These are phyloP conservation scores for Sturnira hondurensis DNA, from an alignment of 2,113 vertebrate genomes.

Conservation along the genomic window DNA sequence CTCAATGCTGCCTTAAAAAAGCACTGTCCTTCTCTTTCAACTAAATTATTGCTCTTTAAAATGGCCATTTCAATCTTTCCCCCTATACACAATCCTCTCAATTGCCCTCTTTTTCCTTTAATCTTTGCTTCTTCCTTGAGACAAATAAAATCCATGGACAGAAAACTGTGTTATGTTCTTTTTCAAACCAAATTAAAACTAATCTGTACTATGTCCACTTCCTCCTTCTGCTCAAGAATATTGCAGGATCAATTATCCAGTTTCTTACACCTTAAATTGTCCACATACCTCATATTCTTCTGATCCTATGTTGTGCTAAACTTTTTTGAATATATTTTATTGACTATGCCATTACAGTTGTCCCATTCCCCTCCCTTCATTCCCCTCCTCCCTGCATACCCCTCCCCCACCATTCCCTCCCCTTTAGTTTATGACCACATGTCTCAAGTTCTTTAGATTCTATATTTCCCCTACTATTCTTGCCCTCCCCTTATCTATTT, in stretches of 20 bases:
- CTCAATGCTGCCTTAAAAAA: background rate
- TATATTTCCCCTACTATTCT: too few relatives aligned
- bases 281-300: background rate
- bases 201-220: rapidly evolving
- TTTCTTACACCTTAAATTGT: background rate
- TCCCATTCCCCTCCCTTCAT: too few relatives aligned
- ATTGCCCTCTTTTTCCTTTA: background rate
- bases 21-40: background rate
- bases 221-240: background rate
- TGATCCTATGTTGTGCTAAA: background rate
- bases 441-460: too few relatives aligned
- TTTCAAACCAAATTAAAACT: background rate
- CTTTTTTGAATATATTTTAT: too few relatives aligned
- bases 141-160: background rate
- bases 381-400: too few relatives aligned
- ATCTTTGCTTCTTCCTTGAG: background rate
- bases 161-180: background rate
- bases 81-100: background rate
- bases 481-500: too few relatives aligned
- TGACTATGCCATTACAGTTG: too few relatives aligned
- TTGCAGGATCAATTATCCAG: background rate
- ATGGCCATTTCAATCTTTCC: background rate
- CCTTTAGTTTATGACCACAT: too few relatives aligned
- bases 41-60: background rate
- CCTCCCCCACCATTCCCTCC: too few relatives aligned